Evolutionary conservation across 2,113 vertebrate genomes (phyloP).

Genomic region (Abramis brama): DNA sequence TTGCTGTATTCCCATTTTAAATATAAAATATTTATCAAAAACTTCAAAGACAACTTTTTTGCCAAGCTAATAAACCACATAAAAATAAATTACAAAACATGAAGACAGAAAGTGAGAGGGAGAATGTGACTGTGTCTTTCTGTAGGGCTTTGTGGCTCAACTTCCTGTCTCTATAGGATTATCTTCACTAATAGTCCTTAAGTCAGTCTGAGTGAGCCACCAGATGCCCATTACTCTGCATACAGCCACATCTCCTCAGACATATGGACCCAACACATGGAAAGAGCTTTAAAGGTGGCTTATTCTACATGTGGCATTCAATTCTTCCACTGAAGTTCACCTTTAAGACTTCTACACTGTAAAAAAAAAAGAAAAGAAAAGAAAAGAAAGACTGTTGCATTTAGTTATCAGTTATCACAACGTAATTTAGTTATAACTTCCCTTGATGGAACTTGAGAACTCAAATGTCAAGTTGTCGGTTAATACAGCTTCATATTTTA

Average conservation of each 20-base stretch:
- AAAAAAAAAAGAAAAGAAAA: too few relatives aligned
- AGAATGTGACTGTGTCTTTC: slow-evolving; percentile 57
- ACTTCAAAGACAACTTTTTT: neutral
- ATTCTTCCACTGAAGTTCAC: neutral
- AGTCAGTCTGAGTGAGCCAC: slow-evolving; percentile 73
- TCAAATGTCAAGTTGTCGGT: neutral
- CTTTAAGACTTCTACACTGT: neutral
- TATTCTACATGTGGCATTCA: neutral
- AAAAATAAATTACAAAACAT: neutral
- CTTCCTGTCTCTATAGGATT: slow-evolving; percentile 65
- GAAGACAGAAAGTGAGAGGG: slow-evolving; percentile 39
- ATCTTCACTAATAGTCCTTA: slow-evolving; percentile 76
- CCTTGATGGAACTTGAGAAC: neutral
- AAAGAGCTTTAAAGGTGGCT: neutral
- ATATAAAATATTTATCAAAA: neutral
- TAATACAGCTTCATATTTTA: neutral
- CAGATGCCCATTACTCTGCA: slow-evolving; percentile 39
- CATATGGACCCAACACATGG: slow-evolving; percentile 30
- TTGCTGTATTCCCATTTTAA: neutral
- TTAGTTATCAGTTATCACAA: neutral
- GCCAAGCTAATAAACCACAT: neutral
- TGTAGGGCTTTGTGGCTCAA: slow-evolving; percentile 50
- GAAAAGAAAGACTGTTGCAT: neutral
- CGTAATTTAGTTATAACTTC: neutral
- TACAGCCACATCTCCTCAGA: slow-evolving; percentile 14